phyloP scores from a whole-genome alignment of 1,140 invertebrate genomes.

The Rhyacophila brunnea region DNA sequence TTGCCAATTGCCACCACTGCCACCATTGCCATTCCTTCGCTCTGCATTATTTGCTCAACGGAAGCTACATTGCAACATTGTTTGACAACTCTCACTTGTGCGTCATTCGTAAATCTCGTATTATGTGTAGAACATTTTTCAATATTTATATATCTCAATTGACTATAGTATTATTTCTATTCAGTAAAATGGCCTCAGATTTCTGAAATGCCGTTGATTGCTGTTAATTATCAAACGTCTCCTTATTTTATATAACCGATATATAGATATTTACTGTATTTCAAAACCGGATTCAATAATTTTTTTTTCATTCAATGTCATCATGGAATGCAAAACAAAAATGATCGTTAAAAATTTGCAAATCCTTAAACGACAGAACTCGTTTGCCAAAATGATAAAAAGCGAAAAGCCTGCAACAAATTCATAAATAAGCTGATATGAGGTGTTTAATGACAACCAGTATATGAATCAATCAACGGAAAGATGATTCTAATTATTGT shows the following conservation, averaged over 20 bases:
- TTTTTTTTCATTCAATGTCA: background rate
- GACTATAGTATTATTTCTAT: too few species aligned
- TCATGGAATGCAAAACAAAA: slow-evolving; percentile 25
- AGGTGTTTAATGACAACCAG: slow-evolving; percentile 28
- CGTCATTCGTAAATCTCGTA: too few species aligned
- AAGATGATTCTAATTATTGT: too few species aligned
- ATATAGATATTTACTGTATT: too few species aligned
- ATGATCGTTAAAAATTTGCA: slow-evolving; percentile 7
- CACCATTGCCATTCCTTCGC: slow-evolving; percentile 4
- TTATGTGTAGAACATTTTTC: too few species aligned
- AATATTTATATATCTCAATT: too few species aligned
- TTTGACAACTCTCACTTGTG: too few species aligned
- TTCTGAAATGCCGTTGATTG: too few species aligned
- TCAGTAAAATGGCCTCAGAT: too few species aligned
- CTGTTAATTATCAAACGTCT: too few species aligned
- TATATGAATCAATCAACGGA: slow-evolving; percentile 8
- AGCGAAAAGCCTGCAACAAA: slow-evolving; percentile 34
- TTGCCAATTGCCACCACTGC: background rate
- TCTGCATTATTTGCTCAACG: background rate
- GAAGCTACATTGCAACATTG: too few species aligned
- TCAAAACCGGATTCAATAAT: background rate
- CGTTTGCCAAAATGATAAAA: slow-evolving; percentile 30
- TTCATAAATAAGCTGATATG: slow-evolving; percentile 34
- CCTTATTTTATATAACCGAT: too few species aligned
- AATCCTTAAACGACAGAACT: slow-evolving; percentile 12